phyloP scores from a whole-genome alignment of 2,113 vertebrate genomes.

The Eidolon helvum region DNA sequence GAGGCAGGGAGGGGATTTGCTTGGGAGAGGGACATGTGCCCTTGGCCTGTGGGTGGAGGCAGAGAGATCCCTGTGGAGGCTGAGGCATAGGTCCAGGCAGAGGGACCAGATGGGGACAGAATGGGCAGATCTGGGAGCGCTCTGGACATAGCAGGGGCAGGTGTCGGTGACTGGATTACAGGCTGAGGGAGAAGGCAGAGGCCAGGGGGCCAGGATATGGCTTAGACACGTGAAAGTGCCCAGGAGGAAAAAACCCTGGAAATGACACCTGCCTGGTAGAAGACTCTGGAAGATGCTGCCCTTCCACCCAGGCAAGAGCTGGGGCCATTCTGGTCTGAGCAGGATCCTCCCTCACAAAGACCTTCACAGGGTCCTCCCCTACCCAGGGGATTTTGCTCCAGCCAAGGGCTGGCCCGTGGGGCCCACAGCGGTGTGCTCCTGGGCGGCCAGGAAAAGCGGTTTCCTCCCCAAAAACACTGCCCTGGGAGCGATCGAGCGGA shows the following conservation, averaged over 20 bases:
- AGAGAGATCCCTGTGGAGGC: neutral
- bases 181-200: neutral
- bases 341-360: neutral
- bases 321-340: neutral
- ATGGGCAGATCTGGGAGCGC: neutral
- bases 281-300: neutral
- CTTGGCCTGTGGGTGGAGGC: neutral
- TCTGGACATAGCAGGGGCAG: accelerated
- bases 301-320: neutral
- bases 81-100: neutral
- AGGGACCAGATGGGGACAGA: neutral
- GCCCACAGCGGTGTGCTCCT: neutral
- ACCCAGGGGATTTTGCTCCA: neutral
- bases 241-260: neutral
- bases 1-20: neutral
- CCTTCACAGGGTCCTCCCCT: too few species aligned
- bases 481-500: accelerated
- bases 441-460: neutral
- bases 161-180: neutral
- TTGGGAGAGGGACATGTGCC: accelerated
- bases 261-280: too few species aligned
- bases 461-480: neutral
- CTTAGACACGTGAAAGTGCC: neutral
- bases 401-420: too few species aligned
- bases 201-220: neutral